Evolutionary conservation across 2,888 invertebrate species (phyloP), one percentile per base, ranked within the genome.

Genomic region (Alsophila aescularia): DNA sequence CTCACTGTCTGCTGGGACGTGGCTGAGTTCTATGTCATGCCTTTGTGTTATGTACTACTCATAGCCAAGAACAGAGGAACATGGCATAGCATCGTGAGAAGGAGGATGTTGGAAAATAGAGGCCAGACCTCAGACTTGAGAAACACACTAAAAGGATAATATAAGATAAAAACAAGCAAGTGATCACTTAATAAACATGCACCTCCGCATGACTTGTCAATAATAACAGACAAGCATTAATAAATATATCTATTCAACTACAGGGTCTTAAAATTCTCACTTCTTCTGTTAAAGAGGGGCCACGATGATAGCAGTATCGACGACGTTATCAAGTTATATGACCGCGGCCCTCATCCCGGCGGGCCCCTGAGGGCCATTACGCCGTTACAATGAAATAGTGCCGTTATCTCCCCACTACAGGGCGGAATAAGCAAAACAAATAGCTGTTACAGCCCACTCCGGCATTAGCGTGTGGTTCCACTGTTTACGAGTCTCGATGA

Each of bases 361-460:
- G 36, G 32, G 40, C 79, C 78, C 78, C 54, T 18, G 69, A 75
- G 83, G 72, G 78, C 81, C 81, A 85, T 87, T 82, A 79, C 74
- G 75, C 83, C 77, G 85, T 87, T 85, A 85, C 75, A 77, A 81
- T 84, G 83, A 85, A 85, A 85, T 85, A 83, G 81, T 72, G 73
- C 70, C 60, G 77, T 83, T 86, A 85, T 87, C 85, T 79, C 64
- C 45, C 53, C 59, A 61, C 66, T 67, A 73, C 79, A 76, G 79
- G 69, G 75, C 57, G 72, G 72, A 75, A 81, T 81, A 79, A 84
- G 80, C 79, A 75, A 81, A 81, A 84, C 79, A 85, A 85, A 86
- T 84, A 77, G 75, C 68, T 65, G 58, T 70, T 67, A 66, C 70
- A 56, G 32, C 24, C 43, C 31, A 35, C 44, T 34, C 7, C 15